Conservation (phyloP, 1,140 invertebrate genomes). For the Megathymus violae region DNA sequence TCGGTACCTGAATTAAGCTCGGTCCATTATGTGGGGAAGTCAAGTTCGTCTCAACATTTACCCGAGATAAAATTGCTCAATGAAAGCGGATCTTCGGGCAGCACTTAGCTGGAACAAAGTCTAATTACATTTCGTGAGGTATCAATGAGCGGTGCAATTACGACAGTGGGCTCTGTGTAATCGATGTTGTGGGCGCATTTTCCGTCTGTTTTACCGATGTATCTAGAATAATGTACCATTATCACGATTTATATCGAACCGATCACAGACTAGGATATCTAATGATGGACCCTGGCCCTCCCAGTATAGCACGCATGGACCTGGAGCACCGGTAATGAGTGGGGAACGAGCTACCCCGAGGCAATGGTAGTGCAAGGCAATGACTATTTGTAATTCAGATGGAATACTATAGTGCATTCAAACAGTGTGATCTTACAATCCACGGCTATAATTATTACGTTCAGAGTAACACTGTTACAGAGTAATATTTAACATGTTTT, state of each 20-base stretch:
- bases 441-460: neutral
- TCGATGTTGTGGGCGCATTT: slow-evolving; percentile 67
- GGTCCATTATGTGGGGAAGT: slow-evolving; percentile 29
- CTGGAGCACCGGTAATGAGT: slow-evolving; percentile 48
- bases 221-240: slow-evolving; percentile 80
- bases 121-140: slow-evolving; percentile 76
- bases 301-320: slow-evolving; percentile 67
- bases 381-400: slow-evolving; percentile 12
- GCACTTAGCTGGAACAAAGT: slow-evolving; percentile 66
- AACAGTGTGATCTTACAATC: neutral
- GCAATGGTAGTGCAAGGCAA: slow-evolving; percentile 6
- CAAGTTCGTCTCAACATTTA: slow-evolving; percentile 54
- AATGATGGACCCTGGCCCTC: slow-evolving; percentile 65
- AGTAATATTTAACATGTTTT: too few species aligned
- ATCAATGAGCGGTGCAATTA: slow-evolving; percentile 78
- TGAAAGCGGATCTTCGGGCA: slow-evolving; percentile 50
- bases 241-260: slow-evolving; percentile 77
- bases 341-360: slow-evolving; percentile 39
- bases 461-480: neutral
- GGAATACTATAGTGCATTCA: slow-evolving; percentile 16
- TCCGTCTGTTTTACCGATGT: slow-evolving; percentile 71
- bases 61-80: slow-evolving; percentile 57
- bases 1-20: slow-evolving; percentile 30
- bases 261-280: slow-evolving; percentile 64
- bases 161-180: slow-evolving; percentile 68